phyloP scores from a whole-genome alignment of 2,113 vertebrate genomes.

The Promerops cafer region DNA sequence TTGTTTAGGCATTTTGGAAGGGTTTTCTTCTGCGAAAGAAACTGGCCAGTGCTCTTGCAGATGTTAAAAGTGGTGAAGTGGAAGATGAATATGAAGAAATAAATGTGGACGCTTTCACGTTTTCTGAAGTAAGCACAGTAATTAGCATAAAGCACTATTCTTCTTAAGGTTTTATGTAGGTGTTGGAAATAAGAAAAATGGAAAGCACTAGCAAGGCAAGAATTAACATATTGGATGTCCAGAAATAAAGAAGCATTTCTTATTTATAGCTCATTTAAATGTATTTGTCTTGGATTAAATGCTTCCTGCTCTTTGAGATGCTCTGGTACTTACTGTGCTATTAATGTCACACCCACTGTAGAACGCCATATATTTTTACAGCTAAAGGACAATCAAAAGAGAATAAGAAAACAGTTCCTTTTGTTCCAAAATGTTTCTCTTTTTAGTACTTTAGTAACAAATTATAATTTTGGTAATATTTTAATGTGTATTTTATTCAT shows the following conservation, averaged over 20 bases:
- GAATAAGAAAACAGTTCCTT: neutral
- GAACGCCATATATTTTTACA: neutral
- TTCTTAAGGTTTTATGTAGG: neutral
- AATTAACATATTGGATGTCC: neutral
- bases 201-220: neutral
- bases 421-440: neutral
- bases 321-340: neutral
- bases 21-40: slow-evolving; percentile 86
- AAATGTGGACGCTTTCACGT: slow-evolving; percentile 81
- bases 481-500: neutral
- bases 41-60: slow-evolving; percentile 80
- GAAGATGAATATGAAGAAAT: slow-evolving; percentile 88
- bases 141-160: neutral
- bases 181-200: neutral
- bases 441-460: neutral
- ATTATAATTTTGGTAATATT: neutral
- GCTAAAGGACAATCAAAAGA: neutral
- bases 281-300: neutral
- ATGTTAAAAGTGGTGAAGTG: slow-evolving; percentile 69
- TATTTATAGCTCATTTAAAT: neutral
- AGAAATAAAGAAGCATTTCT: neutral
- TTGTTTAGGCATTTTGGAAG: slow-evolving; percentile 90
- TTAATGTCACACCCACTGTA: neutral
- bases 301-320: neutral
- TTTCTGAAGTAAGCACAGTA: slow-evolving; percentile 82